Percentiles rank a stretch among this genome's conserved stretches.
These are phyloP conservation scores for Trissolcus basalis DNA, from an alignment of 1,140 invertebrate species.

Conservation along the genomic window DNA sequence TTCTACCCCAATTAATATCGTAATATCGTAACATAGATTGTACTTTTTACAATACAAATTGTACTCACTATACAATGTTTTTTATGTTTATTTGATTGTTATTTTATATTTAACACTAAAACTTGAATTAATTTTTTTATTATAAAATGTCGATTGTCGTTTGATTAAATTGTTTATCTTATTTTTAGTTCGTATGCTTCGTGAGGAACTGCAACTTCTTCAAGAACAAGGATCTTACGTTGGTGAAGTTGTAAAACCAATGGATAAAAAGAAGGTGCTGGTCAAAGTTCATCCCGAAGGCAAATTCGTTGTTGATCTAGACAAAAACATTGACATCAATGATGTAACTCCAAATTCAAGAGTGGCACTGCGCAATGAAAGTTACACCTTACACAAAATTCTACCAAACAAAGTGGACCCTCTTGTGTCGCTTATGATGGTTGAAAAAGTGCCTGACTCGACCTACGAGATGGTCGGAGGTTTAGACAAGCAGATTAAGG, in stretches of 20 bases:
- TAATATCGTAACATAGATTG: no score
- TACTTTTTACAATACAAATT: no score
- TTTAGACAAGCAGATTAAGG: slow-evolving; percentile 99
- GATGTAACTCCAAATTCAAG: slow-evolving; percentile 98
- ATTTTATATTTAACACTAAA: no score
- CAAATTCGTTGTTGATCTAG: slow-evolving; percentile 99
- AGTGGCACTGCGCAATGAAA: slow-evolving; percentile 98
- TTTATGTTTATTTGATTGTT: no score
- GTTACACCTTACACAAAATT: slow-evolving; percentile 99
- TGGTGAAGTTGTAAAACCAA: slow-evolving; percentile 99
- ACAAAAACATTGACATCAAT: slow-evolving; percentile 99
- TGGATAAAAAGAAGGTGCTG: slow-evolving; percentile 99
- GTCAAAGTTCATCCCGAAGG: slow-evolving; percentile 99
- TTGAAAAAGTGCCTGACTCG: slow-evolving; percentile 99
- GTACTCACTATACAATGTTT: no score
- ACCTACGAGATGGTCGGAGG: slow-evolving; percentile 99
- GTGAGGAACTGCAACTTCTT: slow-evolving; percentile 97
- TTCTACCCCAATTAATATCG: no score
- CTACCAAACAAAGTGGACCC: slow-evolving; percentile 99
- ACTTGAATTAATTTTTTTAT: no score
- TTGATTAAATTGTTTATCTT: slow-evolving; percentile 2
- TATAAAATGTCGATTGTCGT: no score
- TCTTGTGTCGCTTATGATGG: slow-evolving; percentile 99
- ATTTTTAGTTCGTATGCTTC: slow-evolving; percentile 91
- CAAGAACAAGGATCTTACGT: slow-evolving; percentile 99